A percentile compares a stretch with the other conserved stretches of the same genome.
Evolutionary conservation across 2,113 vertebrate genomes (phyloP).

Genomic region (Pachypanchax playfairii): DNA sequence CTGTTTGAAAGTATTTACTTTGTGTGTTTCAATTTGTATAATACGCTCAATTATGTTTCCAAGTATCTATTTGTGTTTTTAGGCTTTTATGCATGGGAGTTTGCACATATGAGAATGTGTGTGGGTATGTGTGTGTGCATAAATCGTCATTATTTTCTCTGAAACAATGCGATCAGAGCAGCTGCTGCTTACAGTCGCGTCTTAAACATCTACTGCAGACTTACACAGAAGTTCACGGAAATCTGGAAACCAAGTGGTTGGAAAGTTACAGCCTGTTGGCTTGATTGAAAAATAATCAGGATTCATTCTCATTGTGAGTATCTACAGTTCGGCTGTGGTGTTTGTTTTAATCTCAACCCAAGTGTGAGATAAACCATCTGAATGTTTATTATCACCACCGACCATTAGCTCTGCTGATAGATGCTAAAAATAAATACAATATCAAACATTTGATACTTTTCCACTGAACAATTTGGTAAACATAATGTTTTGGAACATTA

Average conservation of each 20-base stretch:
- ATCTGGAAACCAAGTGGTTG: neutral
- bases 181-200: constrained; percentile 23
- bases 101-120: constrained; percentile 24
- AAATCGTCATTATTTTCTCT: constrained; percentile 25
- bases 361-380: no score
- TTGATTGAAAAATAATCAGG: neutral
- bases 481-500: neutral
- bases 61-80: constrained; percentile 29
- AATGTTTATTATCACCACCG: no score
- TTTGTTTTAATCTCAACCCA: no score
- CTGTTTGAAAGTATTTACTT: neutral
- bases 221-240: neutral
- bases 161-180: constrained; percentile 25
- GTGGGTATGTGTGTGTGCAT: constrained; percentile 14
- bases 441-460: no score
- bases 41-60: constrained; percentile 9
- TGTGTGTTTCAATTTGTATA: neutral
- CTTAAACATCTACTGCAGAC: neutral
- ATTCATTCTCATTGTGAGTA: neutral
- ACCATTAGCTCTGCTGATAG: no score
- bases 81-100: constrained; percentile 3
- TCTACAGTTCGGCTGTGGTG: neutral
- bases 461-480: no score
- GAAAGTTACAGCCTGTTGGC: neutral
- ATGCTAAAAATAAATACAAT: no score